Evolutionary conservation across 2,113 vertebrate species (phyloP), one percentile per base, ranked within the genome.

Genomic region (Scophthalmus maximus): DNA sequence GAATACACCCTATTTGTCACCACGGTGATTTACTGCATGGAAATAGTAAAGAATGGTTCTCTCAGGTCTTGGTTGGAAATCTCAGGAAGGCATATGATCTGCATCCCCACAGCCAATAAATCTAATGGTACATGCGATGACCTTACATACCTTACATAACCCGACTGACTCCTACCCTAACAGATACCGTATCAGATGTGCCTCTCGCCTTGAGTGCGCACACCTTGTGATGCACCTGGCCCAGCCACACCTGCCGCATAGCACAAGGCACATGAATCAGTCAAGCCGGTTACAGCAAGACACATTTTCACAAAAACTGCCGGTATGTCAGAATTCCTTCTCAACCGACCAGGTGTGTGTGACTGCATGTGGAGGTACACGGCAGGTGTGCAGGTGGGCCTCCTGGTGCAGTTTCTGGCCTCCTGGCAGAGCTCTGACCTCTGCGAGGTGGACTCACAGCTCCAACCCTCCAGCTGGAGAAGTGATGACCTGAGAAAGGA

Each of bases 381-480:
- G 87, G 86, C 77, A 63, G 22, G 49, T 68, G 75, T 79, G 66
- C 81, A 88, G 86, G 84, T 85, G 84, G 67, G 79, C 76, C 84
- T 83, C 74, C 66, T 47, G 42, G 73, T 83, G 72, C 64, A 57
- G 65, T 68, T 63, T 75, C 66, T 79, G 73, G 78, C 88, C 87
- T 82, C 81, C 51, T 73, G 69, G 49, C 72, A 76, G 10, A 53
- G 57, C 47, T 64, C 25, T 89, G 86, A 90, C 89, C 90, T 84
- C 68, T 80, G 42, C 46, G 81, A 74, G 59, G 68, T 58, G 70
- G 73, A 86, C 69, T 68, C 55, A 59, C 64, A 78, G 82, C 67
- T 85, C 46, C 62, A 73, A 53, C 58, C 73, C 77, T 83, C 88
- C 92, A 91, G 92, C 92, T 91, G 90, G 88, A 89, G 76, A 68